Evolutionary conservation across 2,797 vertebrate species (phyloP).

Genomic region (Pampus argenteus): DNA sequence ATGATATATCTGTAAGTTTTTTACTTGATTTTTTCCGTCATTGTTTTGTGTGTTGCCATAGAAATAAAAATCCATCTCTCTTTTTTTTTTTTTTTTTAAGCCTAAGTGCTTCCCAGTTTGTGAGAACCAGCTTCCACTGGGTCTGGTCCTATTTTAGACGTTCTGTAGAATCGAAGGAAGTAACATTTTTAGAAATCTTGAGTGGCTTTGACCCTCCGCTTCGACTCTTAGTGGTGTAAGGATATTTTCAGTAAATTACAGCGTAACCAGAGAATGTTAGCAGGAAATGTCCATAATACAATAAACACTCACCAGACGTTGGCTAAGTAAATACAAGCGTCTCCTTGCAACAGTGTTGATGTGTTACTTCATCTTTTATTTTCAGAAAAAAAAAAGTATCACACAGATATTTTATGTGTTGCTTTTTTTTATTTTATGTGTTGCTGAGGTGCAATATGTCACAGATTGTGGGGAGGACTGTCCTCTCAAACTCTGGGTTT

Average conservation of each 20-base stretch:
- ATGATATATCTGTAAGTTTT: neutral
- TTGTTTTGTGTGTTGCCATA: neutral
- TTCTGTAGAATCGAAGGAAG: conserved; percentile 59
- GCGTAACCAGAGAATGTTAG: conserved; percentile 73
- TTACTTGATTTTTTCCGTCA: neutral
- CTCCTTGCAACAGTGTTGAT: conserved; percentile 66
- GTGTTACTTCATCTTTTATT: conserved; percentile 48
- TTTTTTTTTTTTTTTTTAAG: neutral
- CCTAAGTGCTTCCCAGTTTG: conserved; percentile 28
- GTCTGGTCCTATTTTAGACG: conserved; percentile 53
- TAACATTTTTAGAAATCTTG: conserved; percentile 75
- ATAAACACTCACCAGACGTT: conserved; percentile 64
- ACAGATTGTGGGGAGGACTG: neutral
- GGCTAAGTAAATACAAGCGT: conserved; percentile 57
- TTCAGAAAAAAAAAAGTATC: conserved; percentile 34
- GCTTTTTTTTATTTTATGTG: neutral
- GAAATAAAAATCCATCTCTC: no score
- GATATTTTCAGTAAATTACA: conserved; percentile 83
- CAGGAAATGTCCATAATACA: conserved; percentile 79
- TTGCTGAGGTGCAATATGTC: neutral
- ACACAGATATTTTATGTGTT: conserved; percentile 12
- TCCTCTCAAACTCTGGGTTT: neutral
- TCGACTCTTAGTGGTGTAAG: conserved; percentile 54
- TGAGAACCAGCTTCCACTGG: conserved; percentile 50
- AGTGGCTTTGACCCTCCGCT: conserved; percentile 65